A percentile compares a stretch with the other conserved stretches of the same genome.
Conservation (phyloP, 2,797 vertebrate species). For the Sebastolobus alascanus region DNA sequence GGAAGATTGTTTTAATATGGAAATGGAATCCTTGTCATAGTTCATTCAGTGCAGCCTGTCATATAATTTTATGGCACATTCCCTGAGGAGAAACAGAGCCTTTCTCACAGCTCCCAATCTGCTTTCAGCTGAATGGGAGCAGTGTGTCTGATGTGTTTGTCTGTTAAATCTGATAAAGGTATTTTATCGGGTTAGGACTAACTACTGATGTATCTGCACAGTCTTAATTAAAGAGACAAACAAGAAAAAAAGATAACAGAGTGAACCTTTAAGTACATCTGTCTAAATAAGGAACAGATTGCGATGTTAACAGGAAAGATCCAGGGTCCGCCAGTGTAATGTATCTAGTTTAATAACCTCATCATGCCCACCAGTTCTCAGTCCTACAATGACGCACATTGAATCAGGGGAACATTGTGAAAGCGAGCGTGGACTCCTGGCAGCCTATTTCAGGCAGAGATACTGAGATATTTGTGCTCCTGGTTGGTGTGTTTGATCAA, state of each 20-base stretch:
- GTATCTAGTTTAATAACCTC: conserved; percentile 44
- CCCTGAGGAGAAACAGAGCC: conserved; percentile 55
- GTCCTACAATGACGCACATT: conserved; percentile 26
- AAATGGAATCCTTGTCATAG: conserved; percentile 69
- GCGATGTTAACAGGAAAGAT: conserved; percentile 13
- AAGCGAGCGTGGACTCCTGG: conserved; percentile 33
- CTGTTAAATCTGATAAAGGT: conserved; percentile 57
- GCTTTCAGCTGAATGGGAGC: conserved; percentile 35
- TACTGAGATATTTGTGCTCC: conserved; percentile 56
- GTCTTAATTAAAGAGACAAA: conserved; percentile 61
- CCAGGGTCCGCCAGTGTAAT: conserved; percentile 7
- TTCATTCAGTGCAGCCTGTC: conserved; percentile 67
- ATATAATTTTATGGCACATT: conserved; percentile 67
- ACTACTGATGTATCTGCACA: conserved; percentile 38
- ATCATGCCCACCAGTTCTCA: conserved; percentile 36
- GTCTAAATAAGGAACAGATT: conserved; percentile 29
- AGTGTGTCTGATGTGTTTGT: conserved; percentile 28
- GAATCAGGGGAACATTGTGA: conserved; percentile 48
- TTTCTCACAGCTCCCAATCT: conserved; percentile 46
- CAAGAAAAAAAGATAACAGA: conserved; percentile 31
- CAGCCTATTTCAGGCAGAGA: conserved; percentile 38
- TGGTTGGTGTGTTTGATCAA: conserved; percentile 62
- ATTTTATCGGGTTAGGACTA: conserved; percentile 45
- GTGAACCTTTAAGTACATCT: conserved; percentile 21
- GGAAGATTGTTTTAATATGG: conserved; percentile 71